Conservation (phyloP, 1,140 invertebrate genomes). For the Scaptomyza montana region DNA sequence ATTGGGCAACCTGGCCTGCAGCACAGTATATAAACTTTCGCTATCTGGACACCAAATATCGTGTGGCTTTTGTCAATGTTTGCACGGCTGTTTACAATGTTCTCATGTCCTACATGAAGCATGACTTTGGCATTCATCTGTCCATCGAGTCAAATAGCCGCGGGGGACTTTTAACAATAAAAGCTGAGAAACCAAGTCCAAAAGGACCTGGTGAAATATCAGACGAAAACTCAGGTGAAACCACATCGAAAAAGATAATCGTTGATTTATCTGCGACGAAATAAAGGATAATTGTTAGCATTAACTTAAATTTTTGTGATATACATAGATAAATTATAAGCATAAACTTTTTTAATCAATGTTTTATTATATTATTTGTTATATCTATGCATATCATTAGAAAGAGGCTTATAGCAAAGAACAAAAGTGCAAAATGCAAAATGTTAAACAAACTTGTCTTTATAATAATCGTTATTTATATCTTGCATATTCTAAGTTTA, state of each 20-base stretch:
- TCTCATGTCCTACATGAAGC: slow-evolving; percentile 92
- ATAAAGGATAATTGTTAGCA: neutral
- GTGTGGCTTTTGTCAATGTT: slow-evolving; percentile 91
- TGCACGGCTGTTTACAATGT: slow-evolving; percentile 92
- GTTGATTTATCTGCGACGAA: neutral
- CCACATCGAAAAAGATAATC: neutral
- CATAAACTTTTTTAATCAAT: slow-evolving; percentile 3
- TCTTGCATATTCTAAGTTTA: neutral
- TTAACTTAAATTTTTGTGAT: slow-evolving; percentile 19
- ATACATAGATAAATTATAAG: slow-evolving; percentile 2
- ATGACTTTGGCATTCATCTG: slow-evolving; percentile 84
- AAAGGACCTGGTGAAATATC: neutral
- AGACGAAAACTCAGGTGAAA: neutral
- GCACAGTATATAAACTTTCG: slow-evolving; percentile 92
- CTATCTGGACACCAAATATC: slow-evolving; percentile 89
- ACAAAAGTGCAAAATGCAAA: neutral
- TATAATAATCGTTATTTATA: neutral
- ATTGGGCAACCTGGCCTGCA: slow-evolving; percentile 93
- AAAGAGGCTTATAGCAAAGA: slow-evolving; percentile 13
- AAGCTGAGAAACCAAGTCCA: neutral
- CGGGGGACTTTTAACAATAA: neutral
- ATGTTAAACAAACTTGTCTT: neutral
- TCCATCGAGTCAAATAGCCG: slow-evolving; percentile 17
- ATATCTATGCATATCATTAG: slow-evolving; percentile 4
- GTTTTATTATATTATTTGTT: neutral